phyloP scores from a whole-genome alignment of 2,797 vertebrate genomes.

The Pangasius djambal region DNA sequence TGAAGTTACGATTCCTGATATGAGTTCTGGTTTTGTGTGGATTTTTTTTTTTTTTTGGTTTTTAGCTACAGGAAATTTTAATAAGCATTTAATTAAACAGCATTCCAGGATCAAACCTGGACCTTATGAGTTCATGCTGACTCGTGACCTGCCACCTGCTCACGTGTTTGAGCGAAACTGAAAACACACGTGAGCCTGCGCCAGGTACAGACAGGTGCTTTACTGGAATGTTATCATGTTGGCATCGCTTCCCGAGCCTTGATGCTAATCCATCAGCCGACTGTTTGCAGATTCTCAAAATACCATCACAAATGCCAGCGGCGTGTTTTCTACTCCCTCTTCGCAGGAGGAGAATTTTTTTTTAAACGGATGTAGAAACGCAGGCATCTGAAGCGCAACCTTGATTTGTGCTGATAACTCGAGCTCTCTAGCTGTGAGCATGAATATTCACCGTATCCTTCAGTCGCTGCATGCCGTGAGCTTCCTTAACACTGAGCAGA shows the following conservation, averaged over 20 bases:
- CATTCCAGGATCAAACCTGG: neutral
- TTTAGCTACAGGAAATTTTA: neutral
- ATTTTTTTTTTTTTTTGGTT: neutral
- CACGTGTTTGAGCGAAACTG: neutral
- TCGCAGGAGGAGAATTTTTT: constrained; percentile 29
- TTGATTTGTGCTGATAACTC: constrained; percentile 46
- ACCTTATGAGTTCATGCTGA: neutral
- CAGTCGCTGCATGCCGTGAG: constrained; percentile 46
- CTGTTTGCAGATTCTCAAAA: constrained; percentile 44
- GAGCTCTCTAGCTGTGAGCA: constrained; percentile 61
- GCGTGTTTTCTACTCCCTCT: neutral
- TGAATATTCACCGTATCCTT: constrained; percentile 56
- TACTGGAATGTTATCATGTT: neutral
- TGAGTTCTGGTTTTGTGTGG: neutral
- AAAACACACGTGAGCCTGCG: neutral
- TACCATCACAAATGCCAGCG: constrained; percentile 37
- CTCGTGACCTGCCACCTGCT: neutral
- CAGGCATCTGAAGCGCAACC: constrained; percentile 21
- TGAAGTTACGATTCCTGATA: neutral
- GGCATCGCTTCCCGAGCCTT: neutral
- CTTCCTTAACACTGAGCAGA: constrained; percentile 48
- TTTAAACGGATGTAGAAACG: constrained; percentile 14
- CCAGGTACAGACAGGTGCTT: constrained; percentile 17
- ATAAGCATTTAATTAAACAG: neutral
- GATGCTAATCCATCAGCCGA: constrained; percentile 32